A percentile compares a stretch with the other conserved stretches of the same genome.
These are phyloP conservation scores for Linyphia triangularis DNA, from an alignment of 2,888 invertebrate species.

Conservation along the genomic window DNA sequence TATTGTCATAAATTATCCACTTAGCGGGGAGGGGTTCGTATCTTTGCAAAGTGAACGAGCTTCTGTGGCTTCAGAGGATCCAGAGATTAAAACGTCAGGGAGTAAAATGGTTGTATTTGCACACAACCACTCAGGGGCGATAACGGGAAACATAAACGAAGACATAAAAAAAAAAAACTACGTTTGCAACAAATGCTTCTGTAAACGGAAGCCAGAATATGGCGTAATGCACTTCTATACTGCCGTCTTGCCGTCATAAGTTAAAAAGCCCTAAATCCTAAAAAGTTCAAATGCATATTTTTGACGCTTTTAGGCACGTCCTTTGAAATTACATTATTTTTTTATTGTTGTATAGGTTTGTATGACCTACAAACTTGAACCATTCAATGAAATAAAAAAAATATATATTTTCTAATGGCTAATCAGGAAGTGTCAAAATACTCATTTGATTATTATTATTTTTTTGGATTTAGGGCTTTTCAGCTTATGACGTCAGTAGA, in stretches of 20 bases:
- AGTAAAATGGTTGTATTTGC: neutral
- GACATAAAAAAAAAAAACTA: neutral
- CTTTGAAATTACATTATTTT: too few species aligned
- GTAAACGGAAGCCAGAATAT: constrained; percentile 36
- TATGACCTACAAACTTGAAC: too few species aligned
- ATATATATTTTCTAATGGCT: too few species aligned
- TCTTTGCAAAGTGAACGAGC: constrained; percentile 16
- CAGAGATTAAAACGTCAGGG: neutral
- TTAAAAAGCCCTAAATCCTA: too few species aligned
- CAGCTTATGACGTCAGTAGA: too few species aligned
- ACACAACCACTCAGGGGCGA: neutral
- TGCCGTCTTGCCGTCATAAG: neutral
- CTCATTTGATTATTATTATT: too few species aligned
- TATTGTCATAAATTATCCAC: neutral
- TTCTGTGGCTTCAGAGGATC: neutral
- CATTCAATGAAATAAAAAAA: too few species aligned
- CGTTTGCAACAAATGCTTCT: neutral
- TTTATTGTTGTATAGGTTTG: too few species aligned
- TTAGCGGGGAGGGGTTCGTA: neutral
- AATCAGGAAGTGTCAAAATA: too few species aligned
- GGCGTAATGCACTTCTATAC: neutral
- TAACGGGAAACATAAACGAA: neutral
- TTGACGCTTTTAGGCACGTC: too few species aligned
- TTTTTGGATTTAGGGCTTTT: too few species aligned
- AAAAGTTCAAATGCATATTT: too few species aligned